Evolutionary conservation across 2,113 vertebrate species (phyloP).

Genomic region (Chascanopsetta lugubris): DNA sequence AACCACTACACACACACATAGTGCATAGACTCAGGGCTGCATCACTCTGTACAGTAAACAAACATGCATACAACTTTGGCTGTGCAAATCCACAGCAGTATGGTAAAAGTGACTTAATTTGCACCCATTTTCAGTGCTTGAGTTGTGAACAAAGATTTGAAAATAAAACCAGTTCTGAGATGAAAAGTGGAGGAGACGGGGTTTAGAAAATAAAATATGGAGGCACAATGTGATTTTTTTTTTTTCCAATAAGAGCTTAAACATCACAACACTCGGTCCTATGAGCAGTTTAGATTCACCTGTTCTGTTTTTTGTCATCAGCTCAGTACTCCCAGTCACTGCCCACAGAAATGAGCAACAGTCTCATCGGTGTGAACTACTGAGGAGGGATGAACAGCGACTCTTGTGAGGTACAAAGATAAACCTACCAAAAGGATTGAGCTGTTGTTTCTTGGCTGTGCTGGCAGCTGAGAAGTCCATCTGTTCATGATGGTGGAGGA

Average conservation of each 20-base stretch:
- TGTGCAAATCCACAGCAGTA: not conserved
- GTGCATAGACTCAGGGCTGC: not conserved
- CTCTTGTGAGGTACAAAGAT: slow-evolving; percentile 6
- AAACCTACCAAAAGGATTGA: not conserved
- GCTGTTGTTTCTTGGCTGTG: slow-evolving; percentile 46
- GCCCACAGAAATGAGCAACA: not conserved
- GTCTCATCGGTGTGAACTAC: not conserved
- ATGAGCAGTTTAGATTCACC: slow-evolving; percentile 45
- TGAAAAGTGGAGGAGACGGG: not conserved
- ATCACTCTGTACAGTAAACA: not conserved
- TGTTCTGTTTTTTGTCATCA: slow-evolving; percentile 20
- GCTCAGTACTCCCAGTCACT: slow-evolving; percentile 27
- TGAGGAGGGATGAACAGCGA: slow-evolving; percentile 22
- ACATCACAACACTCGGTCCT: slow-evolving; percentile 45
- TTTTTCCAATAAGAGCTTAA: slow-evolving; percentile 38
- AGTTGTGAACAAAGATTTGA: not conserved
- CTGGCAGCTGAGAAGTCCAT: slow-evolving; percentile 51
- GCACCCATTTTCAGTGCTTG: not conserved
- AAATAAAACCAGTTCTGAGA: not conserved
- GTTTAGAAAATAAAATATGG: not conserved
- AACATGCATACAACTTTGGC: not conserved
- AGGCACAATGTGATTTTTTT: slow-evolving; percentile 71
- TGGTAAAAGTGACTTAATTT: slow-evolving; percentile 2
- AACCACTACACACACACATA: not conserved
- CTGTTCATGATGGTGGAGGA: slow-evolving; percentile 39